Base-by-base conservation (phyloP, 2,797 vertebrate species). In the Sebastes goodei region DNA sequence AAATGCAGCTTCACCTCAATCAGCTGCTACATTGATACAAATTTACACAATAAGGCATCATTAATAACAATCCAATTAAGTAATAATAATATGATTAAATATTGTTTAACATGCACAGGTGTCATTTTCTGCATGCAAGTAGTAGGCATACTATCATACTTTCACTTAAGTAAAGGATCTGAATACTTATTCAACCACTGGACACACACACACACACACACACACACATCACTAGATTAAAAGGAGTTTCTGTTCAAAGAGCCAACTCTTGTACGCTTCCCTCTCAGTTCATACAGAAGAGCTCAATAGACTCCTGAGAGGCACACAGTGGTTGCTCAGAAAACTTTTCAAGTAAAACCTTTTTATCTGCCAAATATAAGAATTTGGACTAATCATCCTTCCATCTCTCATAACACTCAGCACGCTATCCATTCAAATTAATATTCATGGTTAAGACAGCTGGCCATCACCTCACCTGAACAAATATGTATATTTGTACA, bases 401-500 rank as follows among this genome's bases (percentile, higher is more conserved):
- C 3, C 52, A 72, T 12, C 25, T 71, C 10, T 67, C 21, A 27
- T 29, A 14, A 64, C 17, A 55, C 21, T 55, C 21, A 15, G 17
- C 7, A 60, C 7, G 53, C n/a, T 23, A 42, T 32, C 1, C 23
- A 38, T 56, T 63, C 2, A 66, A 15, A 46, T 64, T 6, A n/a
- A 52, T 52, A 32, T 56, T 38, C 35, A 49, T n/a, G n/a, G 5
- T 14, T 25, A 42, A 33, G 14, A 23, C 32, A 76, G 27, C 68
- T 76, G 70, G 10, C 25, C 12, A 35, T 69, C 42, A 71, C 17
- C 21, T 67, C 69, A 46, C 11, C 21, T 85, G 74, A 29, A 21
- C 52, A 60, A 38, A 52, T 33, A 20, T 56, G 74, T 64, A 23
- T 66, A 53, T 87, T 70, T 87, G 73, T 74, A 17, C 35, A 64